Evolutionary conservation across 2,888 invertebrate genomes (phyloP), one percentile per base, ranked within the genome.

Genomic region (Phragmatobia fuliginosa): DNA sequence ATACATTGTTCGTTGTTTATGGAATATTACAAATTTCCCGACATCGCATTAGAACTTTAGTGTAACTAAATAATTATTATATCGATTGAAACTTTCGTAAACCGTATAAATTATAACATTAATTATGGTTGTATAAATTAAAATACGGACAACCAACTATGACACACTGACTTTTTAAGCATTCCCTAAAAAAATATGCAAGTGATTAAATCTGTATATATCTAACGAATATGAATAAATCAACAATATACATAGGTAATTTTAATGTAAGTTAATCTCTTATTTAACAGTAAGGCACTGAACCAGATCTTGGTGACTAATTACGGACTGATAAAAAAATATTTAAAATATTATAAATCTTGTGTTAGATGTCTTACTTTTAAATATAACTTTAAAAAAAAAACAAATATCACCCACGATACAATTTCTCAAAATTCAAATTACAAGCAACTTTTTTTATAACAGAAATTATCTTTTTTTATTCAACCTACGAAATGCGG

Each of bases 1-100:
- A 14, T 56, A 56, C 56, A 56, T 56, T 28, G 56, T 28, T 56
- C 28, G 52, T 28, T 28, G 56, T 56, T 56, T 56, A 56, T 28
- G 56, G 56, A 62, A 38, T 18, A 28, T 62, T 41, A 52, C n/a
- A 16, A 62, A 49, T 8, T 63, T 63, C 32, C 52, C 3, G 32
- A 63, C 49, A 49, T 63, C 63, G 49, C 63, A 33, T 32, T 63
- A 52, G 16, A n/a, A 32, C 4, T 63, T n/a, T 32, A 32, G 2
- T 32, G 33, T 32, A 32, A 63, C 18, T 16, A 62, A 45, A 41
- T 41, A 21, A 45, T 45, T 21, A 45, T 21, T 32, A 32, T 14
- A 16, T 38, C 33, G 16, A 25, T 25, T n/a, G 14, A 36, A 8
- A n/a, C 10, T n/a, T 49, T 49, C 7, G 21, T 8, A n/a, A 49